Base-by-base conservation (phyloP, 2,113 vertebrate species). In the Charina bottae region DNA sequence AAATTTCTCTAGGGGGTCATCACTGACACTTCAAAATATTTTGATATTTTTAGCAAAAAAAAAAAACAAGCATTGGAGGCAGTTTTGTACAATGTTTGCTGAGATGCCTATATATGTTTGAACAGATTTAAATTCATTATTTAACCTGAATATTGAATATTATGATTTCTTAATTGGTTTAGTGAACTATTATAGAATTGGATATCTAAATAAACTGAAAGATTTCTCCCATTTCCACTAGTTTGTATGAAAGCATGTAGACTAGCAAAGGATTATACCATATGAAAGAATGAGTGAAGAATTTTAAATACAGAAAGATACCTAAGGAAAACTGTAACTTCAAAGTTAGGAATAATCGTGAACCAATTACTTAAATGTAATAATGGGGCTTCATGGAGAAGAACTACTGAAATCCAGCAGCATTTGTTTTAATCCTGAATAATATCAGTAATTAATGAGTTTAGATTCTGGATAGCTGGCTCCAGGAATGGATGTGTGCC, bases 361-460 rank as follows among this genome's bases (percentile, higher is more conserved):
- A 21, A 17, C 15, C 11, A 78, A 17, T n/a, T 6, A 54, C 13
- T 49, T 58, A 3, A 68, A 55, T 64, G 33, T 33, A 58, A 72
- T 15, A 19, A 46, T 11, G 33, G 83, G 17, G 46, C 54, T 59
- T 87, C 53, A 28, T 28, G 8, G 56, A 58, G 55, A 5, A 55
- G 13, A 58, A 87, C n/a, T 87, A 24, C 33, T 42, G 49, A 62
- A 54, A 46, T 28, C 24, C 19, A 49, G 58, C 8, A 23, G 58
- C 85, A 28, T 53, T 59, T 59, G 59, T 26, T 37, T 9, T 49
- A 88, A 85, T 85, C 85, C 56, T 28, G 26, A 90, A 42, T 56
- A 83, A 62, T 88, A 56, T 19, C 89, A 85, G 89, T 17, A 62
- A 84, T 62, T 72, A 84, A 54, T 60, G 90, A 88, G 54, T 83